Percentiles rank a stretch among this genome's conserved stretches.
Evolutionary conservation across 2,888 invertebrate species (phyloP).

Genomic region (Beris chalybata): DNA sequence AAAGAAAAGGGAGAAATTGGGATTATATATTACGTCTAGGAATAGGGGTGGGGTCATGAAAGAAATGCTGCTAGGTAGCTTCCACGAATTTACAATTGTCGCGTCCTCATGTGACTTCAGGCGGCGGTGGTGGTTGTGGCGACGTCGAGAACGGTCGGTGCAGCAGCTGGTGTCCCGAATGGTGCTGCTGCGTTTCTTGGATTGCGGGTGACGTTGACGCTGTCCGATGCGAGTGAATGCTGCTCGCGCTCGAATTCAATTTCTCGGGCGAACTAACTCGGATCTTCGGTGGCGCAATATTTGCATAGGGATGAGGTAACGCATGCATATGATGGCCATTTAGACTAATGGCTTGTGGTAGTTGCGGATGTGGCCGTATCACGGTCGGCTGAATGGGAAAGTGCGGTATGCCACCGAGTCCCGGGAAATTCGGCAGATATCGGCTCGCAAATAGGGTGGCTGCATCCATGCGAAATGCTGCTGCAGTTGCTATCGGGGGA

Average conservation of each 20-base stretch:
- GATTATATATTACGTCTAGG: slow-evolving; percentile 3
- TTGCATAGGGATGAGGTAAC: slow-evolving; percentile 46
- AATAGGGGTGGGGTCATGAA: neutral
- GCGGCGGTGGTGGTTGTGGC: slow-evolving; percentile 51
- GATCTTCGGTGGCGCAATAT: slow-evolving; percentile 52
- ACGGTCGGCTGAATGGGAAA: slow-evolving; percentile 56
- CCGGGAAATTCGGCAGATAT: slow-evolving; percentile 56
- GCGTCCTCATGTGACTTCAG: slow-evolving; percentile 53
- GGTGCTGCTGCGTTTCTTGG: slow-evolving; percentile 7
- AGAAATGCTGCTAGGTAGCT: slow-evolving; percentile 26
- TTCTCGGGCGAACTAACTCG: slow-evolving; percentile 56
- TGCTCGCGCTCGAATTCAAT: slow-evolving; percentile 51
- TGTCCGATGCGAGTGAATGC: slow-evolving; percentile 40
- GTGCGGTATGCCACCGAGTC: slow-evolving; percentile 54
- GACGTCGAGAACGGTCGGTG: slow-evolving; percentile 57
- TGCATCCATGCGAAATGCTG: slow-evolving; percentile 52
- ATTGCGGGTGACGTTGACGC: slow-evolving; percentile 28
- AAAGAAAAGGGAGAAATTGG: slow-evolving; percentile 20
- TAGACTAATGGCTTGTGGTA: slow-evolving; percentile 50
- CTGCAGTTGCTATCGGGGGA: slow-evolving; percentile 33
- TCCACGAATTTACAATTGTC: slow-evolving; percentile 9
- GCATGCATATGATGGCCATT: slow-evolving; percentile 45
- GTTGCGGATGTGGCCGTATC: slow-evolving; percentile 54
- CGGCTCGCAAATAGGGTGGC: slow-evolving; percentile 52
- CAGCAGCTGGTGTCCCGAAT: slow-evolving; percentile 45